These are phyloP conservation scores for Hydrolagus affinis DNA, from an alignment of 2,113 vertebrate genomes.

Conservation along the genomic window DNA sequence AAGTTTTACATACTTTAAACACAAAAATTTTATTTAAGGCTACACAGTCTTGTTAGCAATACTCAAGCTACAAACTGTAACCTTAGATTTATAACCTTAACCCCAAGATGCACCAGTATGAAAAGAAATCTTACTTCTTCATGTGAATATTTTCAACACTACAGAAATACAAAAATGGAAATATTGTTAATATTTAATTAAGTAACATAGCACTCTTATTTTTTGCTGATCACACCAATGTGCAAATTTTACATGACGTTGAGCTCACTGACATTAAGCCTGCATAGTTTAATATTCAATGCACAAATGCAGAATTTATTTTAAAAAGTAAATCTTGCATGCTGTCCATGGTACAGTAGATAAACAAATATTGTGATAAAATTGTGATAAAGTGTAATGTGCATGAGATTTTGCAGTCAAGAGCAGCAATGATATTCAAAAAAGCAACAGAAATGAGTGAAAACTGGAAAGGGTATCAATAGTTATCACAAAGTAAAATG, in stretches of 20 bases:
- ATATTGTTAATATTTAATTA: slow-evolving; percentile 43
- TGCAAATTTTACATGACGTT: background rate
- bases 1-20: background rate
- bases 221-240: background rate
- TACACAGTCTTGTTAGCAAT: too few species aligned
- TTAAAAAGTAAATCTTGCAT: background rate
- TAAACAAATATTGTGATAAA: background rate
- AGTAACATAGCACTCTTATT: background rate
- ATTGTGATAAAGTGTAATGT: slow-evolving; percentile 59
- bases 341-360: background rate
- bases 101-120: slow-evolving; percentile 31
- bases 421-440: slow-evolving; percentile 38
- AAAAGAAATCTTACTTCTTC: slow-evolving; percentile 74
- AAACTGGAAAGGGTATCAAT: slow-evolving; percentile 68
- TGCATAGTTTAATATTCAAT: background rate
- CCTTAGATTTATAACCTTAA: slow-evolving; percentile 5
- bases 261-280: background rate
- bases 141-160: slow-evolving; percentile 72
- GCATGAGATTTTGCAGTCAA: slow-evolving; percentile 40
- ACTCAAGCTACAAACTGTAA: background rate
- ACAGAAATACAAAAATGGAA: slow-evolving; percentile 65
- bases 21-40: background rate
- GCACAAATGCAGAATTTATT: background rate
- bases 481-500: slow-evolving; percentile 98
- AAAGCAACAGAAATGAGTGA: slow-evolving; percentile 41